Conservation (phyloP, 2,797 vertebrate species). For the Pseudotriccus pelzelni region DNA sequence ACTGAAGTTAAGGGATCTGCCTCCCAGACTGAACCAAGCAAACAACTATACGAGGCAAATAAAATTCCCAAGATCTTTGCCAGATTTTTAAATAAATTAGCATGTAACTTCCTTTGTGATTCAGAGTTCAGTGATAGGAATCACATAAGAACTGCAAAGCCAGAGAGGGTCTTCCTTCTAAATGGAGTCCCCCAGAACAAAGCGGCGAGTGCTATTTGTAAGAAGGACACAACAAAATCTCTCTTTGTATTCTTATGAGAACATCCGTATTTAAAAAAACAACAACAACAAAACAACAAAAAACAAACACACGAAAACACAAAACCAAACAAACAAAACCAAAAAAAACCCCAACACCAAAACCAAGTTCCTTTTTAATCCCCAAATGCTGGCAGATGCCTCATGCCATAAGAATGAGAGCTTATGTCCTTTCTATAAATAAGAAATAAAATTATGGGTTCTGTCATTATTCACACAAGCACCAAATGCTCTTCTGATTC, state of each 20-base stretch:
- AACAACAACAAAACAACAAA: too few relatives aligned
- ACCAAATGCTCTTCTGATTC: background rate
- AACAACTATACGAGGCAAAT: background rate
- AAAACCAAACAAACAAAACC: too few relatives aligned
- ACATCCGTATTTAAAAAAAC: background rate
- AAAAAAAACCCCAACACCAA: too few relatives aligned
- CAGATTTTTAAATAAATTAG: background rate
- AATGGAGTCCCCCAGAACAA: background rate
- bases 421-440: background rate
- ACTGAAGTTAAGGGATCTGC: background rate
- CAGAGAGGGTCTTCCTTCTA: background rate
- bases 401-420: background rate
- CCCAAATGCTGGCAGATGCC: background rate
- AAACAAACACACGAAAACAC: too few relatives aligned
- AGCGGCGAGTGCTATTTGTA: background rate
- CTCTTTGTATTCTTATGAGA: background rate
- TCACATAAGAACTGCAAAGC: background rate
- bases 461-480: background rate
- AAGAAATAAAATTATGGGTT: background rate
- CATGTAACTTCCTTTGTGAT: background rate
- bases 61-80: background rate
- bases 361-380: background rate
- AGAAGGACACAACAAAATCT: background rate
- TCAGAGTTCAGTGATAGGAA: background rate
- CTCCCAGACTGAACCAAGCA: background rate